Conservation (phyloP, 2,113 vertebrate species). For the Noturus placidus region DNA sequence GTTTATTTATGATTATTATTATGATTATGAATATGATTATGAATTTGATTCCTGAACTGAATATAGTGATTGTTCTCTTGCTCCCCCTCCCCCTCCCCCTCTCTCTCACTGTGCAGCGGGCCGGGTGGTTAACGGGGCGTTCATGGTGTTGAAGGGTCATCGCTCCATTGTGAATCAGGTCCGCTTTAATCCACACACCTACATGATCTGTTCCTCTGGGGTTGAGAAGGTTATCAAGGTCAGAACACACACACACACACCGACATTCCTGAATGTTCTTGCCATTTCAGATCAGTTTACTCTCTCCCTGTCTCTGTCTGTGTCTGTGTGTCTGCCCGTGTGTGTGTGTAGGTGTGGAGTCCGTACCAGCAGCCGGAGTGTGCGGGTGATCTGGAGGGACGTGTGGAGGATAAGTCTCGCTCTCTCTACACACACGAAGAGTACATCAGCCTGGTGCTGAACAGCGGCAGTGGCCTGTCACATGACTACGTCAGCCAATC, state of each 20-base stretch:
- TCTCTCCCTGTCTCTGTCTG: neutral
- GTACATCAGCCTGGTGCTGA: constrained; percentile 96
- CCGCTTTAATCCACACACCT: constrained; percentile 95
- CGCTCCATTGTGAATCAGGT: constrained; percentile 99
- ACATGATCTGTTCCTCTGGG: constrained; percentile 98
- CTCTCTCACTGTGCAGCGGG: constrained; percentile 72
- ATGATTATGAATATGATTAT: neutral
- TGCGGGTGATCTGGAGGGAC: constrained; percentile 88
- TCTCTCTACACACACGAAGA: constrained; percentile 97
- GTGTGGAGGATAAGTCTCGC: constrained; percentile 91
- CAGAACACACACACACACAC: constrained; percentile 55
- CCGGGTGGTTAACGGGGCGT: constrained; percentile 94
- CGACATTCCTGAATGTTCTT: neutral
- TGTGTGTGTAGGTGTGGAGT: constrained; percentile 85
- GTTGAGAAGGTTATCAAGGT: constrained; percentile 99
- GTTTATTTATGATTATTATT: constrained; percentile 2
- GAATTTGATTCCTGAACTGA: neutral
- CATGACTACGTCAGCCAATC: constrained; percentile 98
- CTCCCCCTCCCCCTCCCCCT: too few relatives aligned
- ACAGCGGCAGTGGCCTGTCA: constrained; percentile 93
- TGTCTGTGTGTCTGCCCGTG: constrained; percentile 61
- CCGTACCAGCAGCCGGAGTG: constrained; percentile 95
- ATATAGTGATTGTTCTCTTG: neutral
- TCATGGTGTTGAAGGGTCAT: constrained; percentile 97
- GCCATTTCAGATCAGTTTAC: neutral